Percentiles rank a stretch among this genome's conserved stretches.
These are phyloP conservation scores for Podotricha telesiphe DNA, from an alignment of 2,888 invertebrate species.

Conservation along the genomic window DNA sequence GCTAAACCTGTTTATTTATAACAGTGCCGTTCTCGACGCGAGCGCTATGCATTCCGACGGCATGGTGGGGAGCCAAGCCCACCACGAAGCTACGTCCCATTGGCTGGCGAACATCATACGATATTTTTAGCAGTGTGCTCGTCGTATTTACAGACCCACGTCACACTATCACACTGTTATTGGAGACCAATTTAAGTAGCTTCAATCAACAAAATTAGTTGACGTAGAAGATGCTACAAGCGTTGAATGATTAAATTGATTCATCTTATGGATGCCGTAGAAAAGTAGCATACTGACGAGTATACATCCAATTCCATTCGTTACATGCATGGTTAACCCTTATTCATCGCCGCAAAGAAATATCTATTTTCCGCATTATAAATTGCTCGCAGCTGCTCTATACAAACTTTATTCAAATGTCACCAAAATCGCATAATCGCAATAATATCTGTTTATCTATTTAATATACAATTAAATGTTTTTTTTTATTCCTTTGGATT, in stretches of 20 bases:
- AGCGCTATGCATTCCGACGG: slow-evolving; percentile 69
- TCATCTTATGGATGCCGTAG: slow-evolving; percentile 66
- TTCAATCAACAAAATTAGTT: slow-evolving; percentile 54
- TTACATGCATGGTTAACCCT: slow-evolving; percentile 56
- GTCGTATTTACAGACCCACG: slow-evolving; percentile 49
- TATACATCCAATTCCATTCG: slow-evolving; percentile 48
- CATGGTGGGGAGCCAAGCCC: slow-evolving; percentile 81
- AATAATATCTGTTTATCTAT: too few relatives aligned
- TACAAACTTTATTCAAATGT: too few relatives aligned
- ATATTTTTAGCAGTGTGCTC: slow-evolving; percentile 68
- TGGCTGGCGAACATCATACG: slow-evolving; percentile 77
- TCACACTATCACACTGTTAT: slow-evolving; percentile 66
- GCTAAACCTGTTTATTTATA: slow-evolving; percentile 80
- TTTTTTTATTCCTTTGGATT: too few relatives aligned
- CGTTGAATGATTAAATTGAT: slow-evolving; percentile 59
- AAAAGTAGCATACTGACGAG: slow-evolving; percentile 70
- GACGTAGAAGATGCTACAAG: slow-evolving; percentile 50
- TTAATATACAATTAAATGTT: too few relatives aligned
- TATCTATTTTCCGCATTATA: background rate
- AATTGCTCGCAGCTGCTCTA: background rate
- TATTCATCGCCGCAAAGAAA: slow-evolving; percentile 30
- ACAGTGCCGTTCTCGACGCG: slow-evolving; percentile 72
- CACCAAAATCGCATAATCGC: too few relatives aligned
- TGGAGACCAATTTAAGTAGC: slow-evolving; percentile 71
- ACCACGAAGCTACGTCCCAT: slow-evolving; percentile 65